Evolutionary conservation across 2,113 vertebrate genomes (phyloP), one percentile per base, ranked within the genome.

Genomic region (Taurulus bubalis): DNA sequence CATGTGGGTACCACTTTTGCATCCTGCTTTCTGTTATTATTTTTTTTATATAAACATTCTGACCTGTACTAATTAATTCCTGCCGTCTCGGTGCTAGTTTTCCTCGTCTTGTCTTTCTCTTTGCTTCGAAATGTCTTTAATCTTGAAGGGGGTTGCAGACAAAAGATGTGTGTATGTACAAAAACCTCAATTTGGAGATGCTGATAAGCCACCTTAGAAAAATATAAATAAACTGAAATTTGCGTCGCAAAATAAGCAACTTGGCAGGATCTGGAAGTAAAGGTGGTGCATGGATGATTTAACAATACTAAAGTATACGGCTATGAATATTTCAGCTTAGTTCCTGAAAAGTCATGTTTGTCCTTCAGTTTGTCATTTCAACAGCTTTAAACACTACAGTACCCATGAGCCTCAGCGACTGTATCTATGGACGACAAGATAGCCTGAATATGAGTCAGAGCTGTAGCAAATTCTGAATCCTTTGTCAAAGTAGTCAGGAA

Each of bases 351-450:
- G 55, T 47, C 42, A 4, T 42, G 18, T 66, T 51, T 53, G 53
- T 60, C 2, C 47, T 49, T 34, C n/a, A 36, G 4, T 55, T 70
- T 69, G n/a, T n/a, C n/a, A 1, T 24, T 11, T 6, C 10, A 53
- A 65, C 40, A 32, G 22, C 36, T 79, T 9, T 3, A 38, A 69
- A 59, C 58, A 72, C 87, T 80, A 71, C 62, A 71, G 26, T 67
- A 62, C 82, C 87, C 71, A 66, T 79, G 38, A 84, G 34, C 47
- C 55, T 86, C 64, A 40, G 77, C 55, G 76, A 62, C 81, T 60
- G 62, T 76, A 75, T 79, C 78, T 72, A 55, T 26, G 49, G 58
- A 71, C 63, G 45, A 45, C 67, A 15, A 63, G 76, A 26, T 42
- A 63, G 42, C 24, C 79, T 40, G 14, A 24, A 63, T 62, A 58